Percentiles rank a stretch among this genome's conserved stretches.
These are phyloP conservation scores for Ophioninae sp. DNA, from an alignment of 2,888 invertebrate species.

Conservation along the genomic window DNA sequence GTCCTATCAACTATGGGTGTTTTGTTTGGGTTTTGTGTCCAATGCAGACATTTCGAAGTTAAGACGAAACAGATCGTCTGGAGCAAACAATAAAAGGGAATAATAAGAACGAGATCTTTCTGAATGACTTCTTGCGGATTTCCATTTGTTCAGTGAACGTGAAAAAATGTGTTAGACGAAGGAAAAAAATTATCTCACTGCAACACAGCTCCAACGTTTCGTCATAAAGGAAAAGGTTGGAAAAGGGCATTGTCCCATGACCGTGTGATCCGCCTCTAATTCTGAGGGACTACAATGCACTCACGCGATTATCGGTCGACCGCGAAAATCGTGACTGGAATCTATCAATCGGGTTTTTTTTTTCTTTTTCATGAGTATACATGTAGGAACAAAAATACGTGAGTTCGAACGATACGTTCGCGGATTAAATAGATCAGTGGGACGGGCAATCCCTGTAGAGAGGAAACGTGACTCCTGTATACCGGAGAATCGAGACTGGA, in stretches of 20 bases:
- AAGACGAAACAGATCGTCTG: neutral
- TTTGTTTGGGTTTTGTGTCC: neutral
- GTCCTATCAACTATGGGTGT: slow-evolving; percentile 10
- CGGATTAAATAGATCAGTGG: slow-evolving; percentile 51
- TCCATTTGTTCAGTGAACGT: too few species aligned
- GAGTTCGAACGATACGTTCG: slow-evolving; percentile 18
- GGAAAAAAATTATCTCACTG: neutral
- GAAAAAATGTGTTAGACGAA: too few species aligned
- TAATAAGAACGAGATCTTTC: slow-evolving; percentile 5
- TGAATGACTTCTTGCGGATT: neutral
- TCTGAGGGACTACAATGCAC: slow-evolving; percentile 29
- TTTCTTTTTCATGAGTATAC: neutral
- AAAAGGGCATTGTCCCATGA: neutral
- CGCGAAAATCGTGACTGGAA: slow-evolving; percentile 59
- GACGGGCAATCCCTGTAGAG: slow-evolving; percentile 16
- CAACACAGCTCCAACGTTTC: neutral
- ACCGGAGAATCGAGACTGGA: slow-evolving; percentile 23
- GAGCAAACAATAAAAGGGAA: neutral
- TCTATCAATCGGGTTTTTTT: slow-evolving; percentile 37
- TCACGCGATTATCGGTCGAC: slow-evolving; percentile 51
- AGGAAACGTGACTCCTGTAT: slow-evolving; percentile 41
- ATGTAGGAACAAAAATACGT: slow-evolving; percentile 1
- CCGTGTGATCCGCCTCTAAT: slow-evolving; percentile 26
- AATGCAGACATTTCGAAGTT: neutral
- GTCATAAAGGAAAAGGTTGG: neutral